These are phyloP conservation scores for Reinhardtius hippoglossoides DNA, from an alignment of 2,113 vertebrate genomes.

Conservation along the genomic window DNA sequence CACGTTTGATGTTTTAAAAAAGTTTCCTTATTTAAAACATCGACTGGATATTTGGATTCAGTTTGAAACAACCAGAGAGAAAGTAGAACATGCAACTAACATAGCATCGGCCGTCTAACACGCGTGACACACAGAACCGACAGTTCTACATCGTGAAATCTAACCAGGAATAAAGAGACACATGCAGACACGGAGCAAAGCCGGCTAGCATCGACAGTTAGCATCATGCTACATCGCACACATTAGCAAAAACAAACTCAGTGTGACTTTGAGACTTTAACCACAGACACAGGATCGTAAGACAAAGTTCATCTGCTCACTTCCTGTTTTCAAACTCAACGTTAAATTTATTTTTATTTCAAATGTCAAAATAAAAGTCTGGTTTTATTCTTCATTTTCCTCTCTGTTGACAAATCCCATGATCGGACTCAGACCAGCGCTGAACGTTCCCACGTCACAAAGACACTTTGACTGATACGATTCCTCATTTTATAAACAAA, in stretches of 20 bases:
- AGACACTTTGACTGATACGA: too few species aligned
- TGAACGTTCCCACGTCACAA: too few species aligned
- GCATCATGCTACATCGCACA: conserved; percentile 63
- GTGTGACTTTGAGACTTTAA: conserved; percentile 16
- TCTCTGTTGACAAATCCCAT: conserved; percentile 28
- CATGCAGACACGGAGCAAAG: conserved; percentile 58
- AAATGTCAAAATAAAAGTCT: background rate
- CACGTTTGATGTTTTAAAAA: background rate
- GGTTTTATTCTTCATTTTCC: background rate
- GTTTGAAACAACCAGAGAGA: too few species aligned
- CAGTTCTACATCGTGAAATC: background rate
- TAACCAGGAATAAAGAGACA: background rate
- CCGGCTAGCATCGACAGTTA: conserved; percentile 33
- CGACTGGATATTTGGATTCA: background rate
- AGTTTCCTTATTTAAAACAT: background rate
- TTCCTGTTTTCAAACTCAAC: conserved; percentile 11
- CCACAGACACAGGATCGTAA: conserved; percentile 64
- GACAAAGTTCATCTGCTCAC: conserved; percentile 33
- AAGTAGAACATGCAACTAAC: conserved; percentile 34
- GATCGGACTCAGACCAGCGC: background rate
- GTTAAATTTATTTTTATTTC: background rate
- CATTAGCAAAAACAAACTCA: conserved; percentile 34
- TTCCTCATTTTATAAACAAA: too few species aligned
- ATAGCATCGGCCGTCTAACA: too few species aligned
- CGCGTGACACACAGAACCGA: background rate